Conservation (phyloP, 2,888 invertebrate species). For the Amphimallon solstitiale region DNA sequence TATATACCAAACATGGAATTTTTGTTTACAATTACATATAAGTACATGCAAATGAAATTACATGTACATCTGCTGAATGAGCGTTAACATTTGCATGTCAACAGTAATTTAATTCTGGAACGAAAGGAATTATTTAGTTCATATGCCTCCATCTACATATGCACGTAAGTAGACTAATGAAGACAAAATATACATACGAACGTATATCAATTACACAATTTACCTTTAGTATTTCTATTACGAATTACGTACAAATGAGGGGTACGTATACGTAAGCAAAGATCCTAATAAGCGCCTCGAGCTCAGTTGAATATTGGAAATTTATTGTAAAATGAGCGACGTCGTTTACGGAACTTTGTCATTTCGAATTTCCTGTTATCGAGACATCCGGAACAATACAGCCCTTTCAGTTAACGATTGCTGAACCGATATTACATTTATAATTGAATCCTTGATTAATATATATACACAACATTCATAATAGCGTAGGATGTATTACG, state of each 20-base stretch:
- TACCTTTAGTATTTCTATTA: not conserved
- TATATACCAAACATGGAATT: not conserved
- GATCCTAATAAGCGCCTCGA: not conserved
- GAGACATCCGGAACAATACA: slow-evolving; percentile 33
- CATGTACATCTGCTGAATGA: slow-evolving; percentile 6
- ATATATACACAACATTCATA: slow-evolving; percentile 45
- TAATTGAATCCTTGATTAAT: slow-evolving; percentile 53
- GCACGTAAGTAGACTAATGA: not conserved
- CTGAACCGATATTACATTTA: slow-evolving; percentile 50
- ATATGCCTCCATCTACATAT: not conserved
- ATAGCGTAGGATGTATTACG: not conserved
- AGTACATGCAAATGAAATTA: slow-evolving; percentile 1
- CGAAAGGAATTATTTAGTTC: slow-evolving; percentile 17
- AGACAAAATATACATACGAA: not conserved
- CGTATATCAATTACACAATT: not conserved
- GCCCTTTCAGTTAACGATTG: slow-evolving; percentile 48
- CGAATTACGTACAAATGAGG: not conserved
- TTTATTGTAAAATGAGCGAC: not conserved
- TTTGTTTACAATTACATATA: not conserved
- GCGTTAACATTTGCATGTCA: slow-evolving; percentile 5
- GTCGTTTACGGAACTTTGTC: slow-evolving; percentile 18
- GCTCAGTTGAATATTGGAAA: slow-evolving; percentile 3
- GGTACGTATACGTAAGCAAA: not conserved
- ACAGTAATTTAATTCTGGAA: slow-evolving; percentile 15
- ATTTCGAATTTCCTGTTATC: slow-evolving; percentile 24